Evolutionary conservation across 2,888 invertebrate species (phyloP).

Genomic region (Ennomos erosarius): DNA sequence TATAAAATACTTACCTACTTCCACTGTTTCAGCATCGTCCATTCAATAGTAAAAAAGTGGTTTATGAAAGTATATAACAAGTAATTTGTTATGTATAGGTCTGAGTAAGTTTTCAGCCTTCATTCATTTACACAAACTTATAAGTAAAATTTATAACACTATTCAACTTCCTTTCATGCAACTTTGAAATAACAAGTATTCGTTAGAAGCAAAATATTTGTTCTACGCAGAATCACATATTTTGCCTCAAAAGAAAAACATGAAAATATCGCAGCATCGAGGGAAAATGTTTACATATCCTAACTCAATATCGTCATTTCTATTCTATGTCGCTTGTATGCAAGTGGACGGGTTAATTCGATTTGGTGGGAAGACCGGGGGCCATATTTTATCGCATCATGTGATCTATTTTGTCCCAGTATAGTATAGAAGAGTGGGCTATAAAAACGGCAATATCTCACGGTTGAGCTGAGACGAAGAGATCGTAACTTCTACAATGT

Average conservation of each 20-base stretch:
- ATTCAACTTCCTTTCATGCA: not conserved
- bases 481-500: conserved; percentile 84
- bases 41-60: too few species aligned
- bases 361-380: conserved; percentile 79
- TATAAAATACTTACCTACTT: not conserved
- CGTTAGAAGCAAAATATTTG: conserved; percentile 10
- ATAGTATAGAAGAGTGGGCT: conserved; percentile 83
- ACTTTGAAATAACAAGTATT: conserved; percentile 1
- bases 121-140: too few species aligned
- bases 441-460: conserved; percentile 85
- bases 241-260: conserved; percentile 34
- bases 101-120: too few species aligned
- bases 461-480: conserved; percentile 81
- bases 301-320: conserved; percentile 78
- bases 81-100: too few species aligned
- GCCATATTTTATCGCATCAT: conserved; percentile 85
- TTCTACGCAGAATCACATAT: conserved; percentile 14
- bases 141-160: too few species aligned
- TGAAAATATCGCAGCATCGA: conserved; percentile 52
- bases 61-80: too few species aligned
- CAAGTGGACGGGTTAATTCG: conserved; percentile 85
- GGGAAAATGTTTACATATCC: conserved; percentile 74
- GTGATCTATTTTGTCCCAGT: conserved; percentile 83
- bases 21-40: too few species aligned
- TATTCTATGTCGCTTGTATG: conserved; percentile 82